Conservation (phyloP, 2,888 invertebrate species). For the Aphodius sticticus region DNA sequence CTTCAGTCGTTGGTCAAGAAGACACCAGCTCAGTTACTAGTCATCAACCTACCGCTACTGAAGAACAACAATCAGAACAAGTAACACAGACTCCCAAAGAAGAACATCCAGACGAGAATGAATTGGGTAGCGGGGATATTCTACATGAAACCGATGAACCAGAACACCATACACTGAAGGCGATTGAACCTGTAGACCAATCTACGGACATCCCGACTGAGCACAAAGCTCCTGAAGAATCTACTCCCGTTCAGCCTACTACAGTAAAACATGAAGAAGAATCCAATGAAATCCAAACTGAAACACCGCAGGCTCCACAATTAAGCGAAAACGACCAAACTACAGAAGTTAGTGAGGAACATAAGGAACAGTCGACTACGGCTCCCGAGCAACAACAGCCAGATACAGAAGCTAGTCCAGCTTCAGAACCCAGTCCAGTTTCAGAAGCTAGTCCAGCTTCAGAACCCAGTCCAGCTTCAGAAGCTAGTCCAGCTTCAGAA, state of each 20-base stretch:
- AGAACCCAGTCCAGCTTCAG: constrained; percentile 29
- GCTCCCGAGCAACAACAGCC: constrained; percentile 31
- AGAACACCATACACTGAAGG: constrained; percentile 47
- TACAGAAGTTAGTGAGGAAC: background rate
- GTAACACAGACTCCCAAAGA: constrained; percentile 47
- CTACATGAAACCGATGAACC: background rate
- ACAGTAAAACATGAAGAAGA: constrained; percentile 21
- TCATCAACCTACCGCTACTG: constrained; percentile 28
- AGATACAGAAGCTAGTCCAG: constrained; percentile 24
- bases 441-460: constrained; percentile 28
- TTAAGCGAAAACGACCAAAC: background rate
- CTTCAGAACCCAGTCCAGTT: constrained; percentile 30
- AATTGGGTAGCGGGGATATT: background rate
- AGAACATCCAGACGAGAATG: background rate
- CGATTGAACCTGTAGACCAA: constrained; percentile 63
- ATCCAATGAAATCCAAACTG: constrained; percentile 16
- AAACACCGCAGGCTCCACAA: constrained; percentile 6
- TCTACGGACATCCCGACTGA: constrained; percentile 52
- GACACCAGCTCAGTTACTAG: constrained; percentile 33
- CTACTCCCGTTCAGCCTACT: constrained; percentile 15
- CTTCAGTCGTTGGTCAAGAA: constrained; percentile 31
- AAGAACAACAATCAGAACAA: constrained; percentile 47
- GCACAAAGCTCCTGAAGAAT: constrained; percentile 41
- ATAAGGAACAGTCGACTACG: background rate
- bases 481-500: constrained; percentile 30